These are phyloP conservation scores for Brevimyrus niger DNA, from an alignment of 2,113 vertebrate genomes.

Conservation along the genomic window DNA sequence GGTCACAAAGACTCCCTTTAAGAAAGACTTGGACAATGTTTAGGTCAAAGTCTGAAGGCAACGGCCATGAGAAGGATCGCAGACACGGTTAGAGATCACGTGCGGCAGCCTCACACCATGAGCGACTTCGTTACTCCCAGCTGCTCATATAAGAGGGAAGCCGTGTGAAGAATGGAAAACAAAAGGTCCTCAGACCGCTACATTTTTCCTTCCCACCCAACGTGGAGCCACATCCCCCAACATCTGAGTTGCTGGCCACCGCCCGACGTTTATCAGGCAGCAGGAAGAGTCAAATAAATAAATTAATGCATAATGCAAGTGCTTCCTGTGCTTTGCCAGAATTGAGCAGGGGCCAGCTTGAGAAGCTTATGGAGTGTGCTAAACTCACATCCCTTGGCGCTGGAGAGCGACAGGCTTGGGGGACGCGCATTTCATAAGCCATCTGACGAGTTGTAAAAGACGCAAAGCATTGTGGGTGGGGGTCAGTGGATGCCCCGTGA, in stretches of 20 bases:
- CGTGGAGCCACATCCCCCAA: background rate
- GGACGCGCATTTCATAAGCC: conserved; percentile 24
- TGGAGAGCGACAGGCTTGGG: conserved; percentile 18
- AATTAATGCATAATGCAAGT: conserved; percentile 29
- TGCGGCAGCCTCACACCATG: background rate
- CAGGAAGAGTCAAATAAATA: conserved; percentile 31
- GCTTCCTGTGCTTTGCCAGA: conserved; percentile 32
- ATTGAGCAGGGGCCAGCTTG: conserved; percentile 25
- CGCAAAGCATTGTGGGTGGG: conserved; percentile 7
- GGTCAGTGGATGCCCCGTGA: background rate
- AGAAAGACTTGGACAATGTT: background rate
- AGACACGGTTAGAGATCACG: background rate
- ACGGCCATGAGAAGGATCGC: background rate
- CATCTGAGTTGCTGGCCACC: background rate
- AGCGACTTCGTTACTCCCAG: background rate
- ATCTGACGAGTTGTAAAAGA: conserved; percentile 25
- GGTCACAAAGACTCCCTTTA: background rate
- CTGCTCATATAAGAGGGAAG: background rate
- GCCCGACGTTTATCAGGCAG: conserved; percentile 34
- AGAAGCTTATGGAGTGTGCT: conserved; percentile 30
- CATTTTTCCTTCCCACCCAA: conserved; percentile 21
- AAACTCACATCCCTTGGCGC: conserved; percentile 31
- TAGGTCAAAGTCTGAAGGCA: background rate
- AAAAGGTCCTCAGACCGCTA: conserved; percentile 35
- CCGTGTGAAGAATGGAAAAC: conserved; percentile 34